Evolutionary conservation across 2,888 invertebrate genomes (phyloP).

Genomic region (Poecilus cupreus): DNA sequence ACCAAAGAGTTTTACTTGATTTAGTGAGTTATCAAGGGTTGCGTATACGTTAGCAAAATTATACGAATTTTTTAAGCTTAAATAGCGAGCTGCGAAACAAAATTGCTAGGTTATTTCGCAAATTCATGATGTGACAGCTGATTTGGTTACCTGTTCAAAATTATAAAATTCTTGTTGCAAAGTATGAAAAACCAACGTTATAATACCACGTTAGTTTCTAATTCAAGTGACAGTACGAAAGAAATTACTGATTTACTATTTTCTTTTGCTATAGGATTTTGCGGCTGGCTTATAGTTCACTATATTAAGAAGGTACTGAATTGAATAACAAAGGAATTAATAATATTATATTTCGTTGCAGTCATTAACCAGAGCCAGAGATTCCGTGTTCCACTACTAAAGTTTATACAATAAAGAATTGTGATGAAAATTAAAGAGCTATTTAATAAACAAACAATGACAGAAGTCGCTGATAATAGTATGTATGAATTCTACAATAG

Average conservation of each 20-base stretch:
- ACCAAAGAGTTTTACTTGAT: no score
- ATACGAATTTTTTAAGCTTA: no score
- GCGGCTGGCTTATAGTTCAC: not conserved
- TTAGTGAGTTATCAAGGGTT: no score
- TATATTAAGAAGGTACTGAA: not conserved
- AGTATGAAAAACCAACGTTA: not conserved
- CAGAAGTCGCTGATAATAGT: not conserved
- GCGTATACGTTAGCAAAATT: no score
- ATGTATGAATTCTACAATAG: not conserved
- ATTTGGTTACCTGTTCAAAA: not conserved
- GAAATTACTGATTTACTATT: not conserved
- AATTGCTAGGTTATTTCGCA: not conserved
- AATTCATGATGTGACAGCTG: constrained; percentile 12
- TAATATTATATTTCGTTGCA: not conserved
- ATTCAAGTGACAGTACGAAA: not conserved
- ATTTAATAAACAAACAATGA: not conserved
- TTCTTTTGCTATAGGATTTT: not conserved
- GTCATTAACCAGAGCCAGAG: not conserved
- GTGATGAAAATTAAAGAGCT: not conserved
- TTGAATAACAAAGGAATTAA: not conserved
- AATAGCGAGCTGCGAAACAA: constrained; percentile 7
- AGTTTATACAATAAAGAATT: not conserved
- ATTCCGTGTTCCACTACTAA: not conserved
- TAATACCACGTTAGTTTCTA: not conserved
- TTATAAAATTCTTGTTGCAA: not conserved